Base-by-base conservation (phyloP, 2,888 invertebrate species). In the Tolmerus cingulatus region DNA sequence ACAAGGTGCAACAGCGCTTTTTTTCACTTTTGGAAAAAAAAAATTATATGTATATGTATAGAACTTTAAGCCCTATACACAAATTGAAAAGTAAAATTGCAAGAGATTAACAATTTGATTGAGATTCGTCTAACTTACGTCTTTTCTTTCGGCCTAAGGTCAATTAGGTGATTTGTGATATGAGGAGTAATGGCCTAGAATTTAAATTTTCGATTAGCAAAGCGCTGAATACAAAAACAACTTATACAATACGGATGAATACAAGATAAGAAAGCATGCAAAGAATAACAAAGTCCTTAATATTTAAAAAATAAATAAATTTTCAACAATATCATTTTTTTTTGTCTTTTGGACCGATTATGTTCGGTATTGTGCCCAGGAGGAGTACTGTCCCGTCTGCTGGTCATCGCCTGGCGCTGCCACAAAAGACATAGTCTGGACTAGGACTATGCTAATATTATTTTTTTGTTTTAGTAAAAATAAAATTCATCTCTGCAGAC, bases 291-390 rank as follows among this genome's bases (percentile, higher is more conserved):
- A 79, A 79, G 51, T 40, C 30, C 51, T 84, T 84, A 84, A 84
- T 19, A 16, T 84, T 37, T 19, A 40, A 55, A 40, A 55, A 84
- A 84, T 57, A 66, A 79, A 79, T 2, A 79, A 9, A 40, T 40
- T 40, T 12, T 40, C 40, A 40, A 40, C 40, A 12, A 40, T 40
- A 40, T 40, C 0, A 12, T 1, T 40, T 40, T 12, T 40, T 40
- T 40, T 40, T 40, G 9, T 40, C 40, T 30, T 46, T 16, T 43
- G 12, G 27, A 78, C 87, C 87, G 87, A 87, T 87, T 87, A 14
- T 87, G 78, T 87, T 87, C 87, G 87, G 87, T 77, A 84, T 87
- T 87, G 16, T 27, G 9, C 46, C 84, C 82, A 84, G 37, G 57
- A 84, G n/a, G 82, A 66, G 19, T 66, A 57, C 57, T 66, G 82